These are phyloP conservation scores for Grantiella picta DNA, from an alignment of 2,113 vertebrate genomes.

Conservation along the genomic window DNA sequence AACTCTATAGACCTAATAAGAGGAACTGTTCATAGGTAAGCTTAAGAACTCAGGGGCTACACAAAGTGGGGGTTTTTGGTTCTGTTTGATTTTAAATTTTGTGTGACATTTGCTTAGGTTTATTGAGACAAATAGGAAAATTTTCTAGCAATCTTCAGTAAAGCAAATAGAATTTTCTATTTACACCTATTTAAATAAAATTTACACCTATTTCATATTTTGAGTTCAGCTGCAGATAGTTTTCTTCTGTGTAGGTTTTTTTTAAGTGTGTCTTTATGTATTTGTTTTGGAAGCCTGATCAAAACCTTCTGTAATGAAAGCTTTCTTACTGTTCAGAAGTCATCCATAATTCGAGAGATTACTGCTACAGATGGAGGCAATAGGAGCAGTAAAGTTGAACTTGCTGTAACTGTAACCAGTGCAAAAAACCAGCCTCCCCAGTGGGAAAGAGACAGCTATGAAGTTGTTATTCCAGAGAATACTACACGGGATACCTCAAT, in stretches of 20 bases:
- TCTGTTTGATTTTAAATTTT: background rate
- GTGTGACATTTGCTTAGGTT: background rate
- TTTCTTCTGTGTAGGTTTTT: background rate
- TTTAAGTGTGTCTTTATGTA: background rate
- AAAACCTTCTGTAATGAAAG: background rate
- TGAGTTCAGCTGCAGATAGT: background rate
- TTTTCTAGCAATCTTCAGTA: background rate
- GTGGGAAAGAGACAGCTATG: conserved; percentile 83
- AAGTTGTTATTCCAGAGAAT: conserved; percentile 82
- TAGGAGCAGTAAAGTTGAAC: conserved; percentile 80
- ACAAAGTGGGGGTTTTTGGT: background rate
- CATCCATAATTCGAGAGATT: conserved; percentile 79
- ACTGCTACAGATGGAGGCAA: conserved; percentile 84
- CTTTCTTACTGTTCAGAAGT: conserved; percentile 62
- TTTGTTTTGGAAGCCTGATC: background rate
- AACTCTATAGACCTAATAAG: background rate
- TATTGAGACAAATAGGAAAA: background rate
- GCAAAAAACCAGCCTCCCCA: conserved; percentile 86
- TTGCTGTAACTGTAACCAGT: conserved; percentile 80
- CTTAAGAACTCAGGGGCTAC: background rate
- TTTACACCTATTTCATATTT: background rate
- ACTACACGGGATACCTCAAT: conserved; percentile 75
- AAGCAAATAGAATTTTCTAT: background rate
- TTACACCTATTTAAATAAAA: background rate
- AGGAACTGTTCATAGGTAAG: background rate